phyloP scores from a whole-genome alignment of 2,888 invertebrate genomes.

The Adelphocoris suturalis region DNA sequence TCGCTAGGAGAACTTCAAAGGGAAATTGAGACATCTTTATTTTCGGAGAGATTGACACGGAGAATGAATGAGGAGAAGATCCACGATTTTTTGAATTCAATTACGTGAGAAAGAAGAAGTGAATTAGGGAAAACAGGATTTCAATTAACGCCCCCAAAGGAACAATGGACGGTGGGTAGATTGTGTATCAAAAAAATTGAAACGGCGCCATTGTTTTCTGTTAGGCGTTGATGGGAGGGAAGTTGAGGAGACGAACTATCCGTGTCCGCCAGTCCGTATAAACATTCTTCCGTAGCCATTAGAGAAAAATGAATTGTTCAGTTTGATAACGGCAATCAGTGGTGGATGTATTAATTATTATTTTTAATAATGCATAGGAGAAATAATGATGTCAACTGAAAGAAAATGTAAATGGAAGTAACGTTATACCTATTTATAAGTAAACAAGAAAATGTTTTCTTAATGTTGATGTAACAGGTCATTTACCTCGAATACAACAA shows the following conservation, averaged over 20 bases:
- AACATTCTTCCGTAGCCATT: constrained; percentile 19
- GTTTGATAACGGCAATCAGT: background rate
- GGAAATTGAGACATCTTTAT: constrained; percentile 67
- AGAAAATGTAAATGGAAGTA: background rate
- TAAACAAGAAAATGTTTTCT: too few species aligned
- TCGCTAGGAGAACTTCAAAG: constrained; percentile 19
- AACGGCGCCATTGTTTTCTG: constrained; percentile 64
- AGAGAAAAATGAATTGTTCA: background rate
- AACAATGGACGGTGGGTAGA: constrained; percentile 62
- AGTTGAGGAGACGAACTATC: constrained; percentile 7
- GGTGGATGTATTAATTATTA: too few species aligned
- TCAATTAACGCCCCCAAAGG: constrained; percentile 50
- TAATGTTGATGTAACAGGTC: too few species aligned
- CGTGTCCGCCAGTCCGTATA: constrained; percentile 38
- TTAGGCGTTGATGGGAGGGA: background rate
- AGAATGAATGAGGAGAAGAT: background rate
- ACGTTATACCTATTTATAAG: too few species aligned
- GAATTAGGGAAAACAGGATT: constrained; percentile 66
- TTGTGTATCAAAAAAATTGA: constrained; percentile 66
- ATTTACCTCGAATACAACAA: too few species aligned
- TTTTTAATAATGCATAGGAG: background rate
- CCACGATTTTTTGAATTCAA: constrained; percentile 29
- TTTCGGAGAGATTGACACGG: constrained; percentile 51
- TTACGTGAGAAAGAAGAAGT: constrained; percentile 57
- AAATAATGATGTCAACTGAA: background rate